Percentiles rank a stretch among this genome's conserved stretches.
Evolutionary conservation across 2,888 invertebrate species (phyloP).

Genomic region (Chaitophorus viminalis): DNA sequence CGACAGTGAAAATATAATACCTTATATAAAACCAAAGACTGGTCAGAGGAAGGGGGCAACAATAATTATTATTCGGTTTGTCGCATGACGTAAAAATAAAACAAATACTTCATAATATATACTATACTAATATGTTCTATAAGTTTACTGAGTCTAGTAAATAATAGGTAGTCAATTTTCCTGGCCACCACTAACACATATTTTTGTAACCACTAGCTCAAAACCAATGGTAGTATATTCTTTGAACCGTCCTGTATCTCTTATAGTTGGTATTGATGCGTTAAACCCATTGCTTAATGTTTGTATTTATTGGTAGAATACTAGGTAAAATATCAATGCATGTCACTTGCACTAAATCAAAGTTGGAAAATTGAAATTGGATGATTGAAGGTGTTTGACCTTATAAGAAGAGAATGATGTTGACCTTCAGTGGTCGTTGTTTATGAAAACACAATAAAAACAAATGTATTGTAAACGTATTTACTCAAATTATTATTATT

Average conservation of each 20-base stretch:
- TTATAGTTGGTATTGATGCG: constrained; percentile 5
- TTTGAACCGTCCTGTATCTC: neutral
- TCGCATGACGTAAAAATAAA: neutral
- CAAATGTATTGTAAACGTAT: constrained; percentile 27
- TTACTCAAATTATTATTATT: neutral
- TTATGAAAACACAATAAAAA: constrained; percentile 32
- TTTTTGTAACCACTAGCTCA: constrained; percentile 40
- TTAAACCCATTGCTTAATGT: neutral
- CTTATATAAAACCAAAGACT: constrained; percentile 19
- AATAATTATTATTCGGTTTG: constrained; percentile 41
- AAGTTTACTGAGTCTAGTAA: neutral
- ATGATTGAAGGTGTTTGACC: constrained; percentile 36
- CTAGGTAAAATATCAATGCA: neutral
- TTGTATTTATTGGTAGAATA: constrained; percentile 10
- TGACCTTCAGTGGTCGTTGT: constrained; percentile 37
- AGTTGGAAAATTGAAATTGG: neutral
- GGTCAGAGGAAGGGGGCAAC: neutral
- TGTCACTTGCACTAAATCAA: neutral
- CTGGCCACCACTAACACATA: neutral
- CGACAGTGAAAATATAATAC: constrained; percentile 24
- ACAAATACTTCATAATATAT: neutral
- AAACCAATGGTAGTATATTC: neutral
- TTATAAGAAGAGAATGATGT: neutral
- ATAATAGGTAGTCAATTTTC: neutral
- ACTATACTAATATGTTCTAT: neutral